A percentile compares a stretch with the other conserved stretches of the same genome.
phyloP scores from a whole-genome alignment of 2,797 vertebrate genomes.

The Pseudocheirus occidentalis region DNA sequence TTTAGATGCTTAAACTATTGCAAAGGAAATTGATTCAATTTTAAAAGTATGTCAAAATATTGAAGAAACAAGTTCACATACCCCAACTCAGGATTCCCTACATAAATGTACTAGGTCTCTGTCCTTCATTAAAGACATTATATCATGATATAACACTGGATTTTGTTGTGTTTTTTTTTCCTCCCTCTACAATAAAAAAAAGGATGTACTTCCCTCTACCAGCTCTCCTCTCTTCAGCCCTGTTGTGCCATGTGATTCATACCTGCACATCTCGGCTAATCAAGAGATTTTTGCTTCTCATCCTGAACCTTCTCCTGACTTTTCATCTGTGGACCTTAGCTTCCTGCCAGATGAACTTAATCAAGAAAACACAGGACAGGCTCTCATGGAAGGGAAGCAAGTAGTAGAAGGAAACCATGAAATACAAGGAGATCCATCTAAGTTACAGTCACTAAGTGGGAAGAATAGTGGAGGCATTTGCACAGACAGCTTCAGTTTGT shows the following conservation, averaged over 20 bases:
- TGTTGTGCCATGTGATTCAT: slow-evolving; percentile 82
- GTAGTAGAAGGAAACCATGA: slow-evolving; percentile 56
- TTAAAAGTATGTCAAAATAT: background rate
- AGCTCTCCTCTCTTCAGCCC: slow-evolving; percentile 76
- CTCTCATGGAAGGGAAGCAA: slow-evolving; percentile 38
- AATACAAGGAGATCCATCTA: slow-evolving; percentile 40
- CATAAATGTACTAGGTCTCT: background rate
- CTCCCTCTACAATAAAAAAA: slow-evolving; percentile 32
- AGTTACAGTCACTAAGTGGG: background rate
- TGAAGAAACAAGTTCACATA: background rate
- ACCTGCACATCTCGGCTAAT: slow-evolving; percentile 81
- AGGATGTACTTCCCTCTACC: slow-evolving; percentile 80
- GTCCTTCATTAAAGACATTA: background rate
- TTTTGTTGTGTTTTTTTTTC: slow-evolving; percentile 40
- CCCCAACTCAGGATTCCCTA: background rate
- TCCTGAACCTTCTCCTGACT: slow-evolving; percentile 80
- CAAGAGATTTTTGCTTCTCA: slow-evolving; percentile 74
- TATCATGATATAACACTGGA: background rate
- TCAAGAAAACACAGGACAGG: slow-evolving; percentile 82
- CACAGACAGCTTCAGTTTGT: slow-evolving; percentile 60
- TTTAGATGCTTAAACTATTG: background rate
- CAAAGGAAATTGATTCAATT: background rate
- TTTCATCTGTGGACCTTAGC: slow-evolving; percentile 91
- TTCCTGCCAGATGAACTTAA: slow-evolving; percentile 93
- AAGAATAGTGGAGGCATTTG: slow-evolving; percentile 76